Evolutionary conservation across 2,113 vertebrate species (phyloP).

Genomic region (Eira barbara): DNA sequence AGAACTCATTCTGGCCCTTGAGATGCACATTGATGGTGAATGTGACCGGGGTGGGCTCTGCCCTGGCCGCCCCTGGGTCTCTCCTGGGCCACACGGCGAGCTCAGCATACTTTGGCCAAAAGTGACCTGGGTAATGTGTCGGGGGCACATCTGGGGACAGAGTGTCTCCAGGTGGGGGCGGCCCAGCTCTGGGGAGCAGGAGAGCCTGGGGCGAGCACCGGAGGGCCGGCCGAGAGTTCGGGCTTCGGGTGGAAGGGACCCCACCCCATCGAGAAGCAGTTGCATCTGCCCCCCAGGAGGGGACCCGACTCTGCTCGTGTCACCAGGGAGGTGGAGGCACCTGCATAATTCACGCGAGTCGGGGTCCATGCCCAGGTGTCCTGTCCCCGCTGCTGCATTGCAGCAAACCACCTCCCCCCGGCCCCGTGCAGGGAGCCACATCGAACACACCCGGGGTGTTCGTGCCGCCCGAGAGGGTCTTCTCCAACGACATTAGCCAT

Average conservation of each 20-base stretch:
- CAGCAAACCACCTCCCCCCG: accelerated
- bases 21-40: accelerated
- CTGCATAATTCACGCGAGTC: accelerated
- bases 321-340: accelerated
- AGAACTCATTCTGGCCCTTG: accelerated
- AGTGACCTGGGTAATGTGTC: accelerated
- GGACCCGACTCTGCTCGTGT: accelerated
- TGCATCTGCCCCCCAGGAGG: accelerated
- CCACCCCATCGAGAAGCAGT: background rate
- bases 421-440: accelerated
- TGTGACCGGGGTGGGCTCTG: accelerated
- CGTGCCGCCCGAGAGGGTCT: accelerated
- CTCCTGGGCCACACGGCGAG: background rate
- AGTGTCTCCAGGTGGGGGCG: background rate
- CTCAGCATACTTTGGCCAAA: accelerated
- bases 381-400: accelerated
- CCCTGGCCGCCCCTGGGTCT: accelerated
- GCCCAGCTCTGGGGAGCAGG: background rate
- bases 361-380: background rate
- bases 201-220: background rate
- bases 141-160: background rate
- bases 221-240: accelerated
- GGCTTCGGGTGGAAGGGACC: background rate
- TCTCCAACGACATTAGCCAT: accelerated
- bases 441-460: accelerated